phyloP scores from a whole-genome alignment of 2,113 vertebrate species.

The Corapipo altera region DNA sequence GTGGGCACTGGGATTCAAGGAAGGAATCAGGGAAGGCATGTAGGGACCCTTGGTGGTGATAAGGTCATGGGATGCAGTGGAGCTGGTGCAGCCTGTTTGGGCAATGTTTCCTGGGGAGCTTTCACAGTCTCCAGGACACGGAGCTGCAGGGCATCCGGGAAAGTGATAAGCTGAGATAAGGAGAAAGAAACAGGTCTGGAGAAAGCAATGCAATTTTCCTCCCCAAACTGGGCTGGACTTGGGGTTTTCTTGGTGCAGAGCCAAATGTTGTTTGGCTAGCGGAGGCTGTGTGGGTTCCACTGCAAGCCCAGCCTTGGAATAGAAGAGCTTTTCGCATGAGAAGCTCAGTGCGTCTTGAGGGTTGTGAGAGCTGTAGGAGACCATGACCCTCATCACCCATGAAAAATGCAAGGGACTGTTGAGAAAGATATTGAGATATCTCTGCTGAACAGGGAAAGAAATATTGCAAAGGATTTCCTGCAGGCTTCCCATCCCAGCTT shows the following conservation, averaged over 20 bases:
- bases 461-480: conserved; percentile 3
- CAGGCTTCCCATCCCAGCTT: background rate
- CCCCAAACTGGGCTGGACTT: background rate
- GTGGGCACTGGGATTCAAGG: background rate
- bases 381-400: background rate
- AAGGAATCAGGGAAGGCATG: background rate
- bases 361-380: background rate
- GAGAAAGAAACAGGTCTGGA: background rate
- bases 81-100: conserved; percentile 1
- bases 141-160: background rate
- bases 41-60: background rate
- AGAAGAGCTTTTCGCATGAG: background rate
- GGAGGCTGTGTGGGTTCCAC: background rate
- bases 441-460: conserved; percentile 22
- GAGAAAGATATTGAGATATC: background rate
- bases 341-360: rapidly evolving
- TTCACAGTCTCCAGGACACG: background rate
- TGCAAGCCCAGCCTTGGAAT: rapidly evolving
- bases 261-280: background rate
- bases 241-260: background rate
- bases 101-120: background rate
- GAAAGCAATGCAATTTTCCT: background rate
- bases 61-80: background rate
- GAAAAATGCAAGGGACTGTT: background rate
- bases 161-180: background rate